Percentiles rank a stretch among this genome's conserved stretches.
These are phyloP conservation scores for Pelobates fuscus DNA, from an alignment of 2,113 vertebrate species.

Conservation along the genomic window DNA sequence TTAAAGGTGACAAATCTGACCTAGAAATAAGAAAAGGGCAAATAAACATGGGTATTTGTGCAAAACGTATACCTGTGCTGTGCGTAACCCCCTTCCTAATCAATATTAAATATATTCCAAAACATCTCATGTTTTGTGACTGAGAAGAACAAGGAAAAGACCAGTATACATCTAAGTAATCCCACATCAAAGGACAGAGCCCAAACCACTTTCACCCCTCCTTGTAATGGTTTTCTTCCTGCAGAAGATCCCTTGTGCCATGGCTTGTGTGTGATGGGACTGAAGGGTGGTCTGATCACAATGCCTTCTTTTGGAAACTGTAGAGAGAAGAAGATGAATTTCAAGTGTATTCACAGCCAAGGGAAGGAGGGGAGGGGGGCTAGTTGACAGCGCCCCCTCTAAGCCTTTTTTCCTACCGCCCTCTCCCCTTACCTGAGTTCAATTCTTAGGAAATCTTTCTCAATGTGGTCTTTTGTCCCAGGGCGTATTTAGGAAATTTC, in stretches of 20 bases:
- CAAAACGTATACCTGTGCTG: too few species aligned
- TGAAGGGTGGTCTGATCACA: slow-evolving; percentile 47
- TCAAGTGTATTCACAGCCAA: slow-evolving; percentile 39
- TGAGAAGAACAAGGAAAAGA: not conserved
- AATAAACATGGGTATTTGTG: too few species aligned
- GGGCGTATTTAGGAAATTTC: slow-evolving; percentile 62
- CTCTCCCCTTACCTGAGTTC: slow-evolving; percentile 42
- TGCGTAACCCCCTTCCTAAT: too few species aligned
- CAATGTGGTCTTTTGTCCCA: slow-evolving; percentile 75
- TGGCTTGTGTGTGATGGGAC: slow-evolving; percentile 47
- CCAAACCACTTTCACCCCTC: slow-evolving; percentile 32
- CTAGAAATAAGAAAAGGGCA: too few species aligned
- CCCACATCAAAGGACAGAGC: slow-evolving; percentile 55
- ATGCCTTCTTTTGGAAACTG: slow-evolving; percentile 26
- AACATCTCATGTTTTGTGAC: not conserved
- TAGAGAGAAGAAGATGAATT: slow-evolving; percentile 32
- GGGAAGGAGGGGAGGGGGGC: slow-evolving; percentile 26
- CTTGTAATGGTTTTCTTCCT: slow-evolving; percentile 28
- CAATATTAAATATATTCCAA: not conserved
- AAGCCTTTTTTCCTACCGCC: slow-evolving; percentile 28
- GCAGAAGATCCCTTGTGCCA: slow-evolving; percentile 51
- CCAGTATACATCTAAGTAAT: not conserved
- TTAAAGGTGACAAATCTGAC: too few species aligned
- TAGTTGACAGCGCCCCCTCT: slow-evolving; percentile 25
- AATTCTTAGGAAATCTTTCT: slow-evolving; percentile 53